Evolutionary conservation across 2,888 invertebrate genomes (phyloP), one percentile per base, ranked within the genome.

Genomic region (Xanthorhoe designata): DNA sequence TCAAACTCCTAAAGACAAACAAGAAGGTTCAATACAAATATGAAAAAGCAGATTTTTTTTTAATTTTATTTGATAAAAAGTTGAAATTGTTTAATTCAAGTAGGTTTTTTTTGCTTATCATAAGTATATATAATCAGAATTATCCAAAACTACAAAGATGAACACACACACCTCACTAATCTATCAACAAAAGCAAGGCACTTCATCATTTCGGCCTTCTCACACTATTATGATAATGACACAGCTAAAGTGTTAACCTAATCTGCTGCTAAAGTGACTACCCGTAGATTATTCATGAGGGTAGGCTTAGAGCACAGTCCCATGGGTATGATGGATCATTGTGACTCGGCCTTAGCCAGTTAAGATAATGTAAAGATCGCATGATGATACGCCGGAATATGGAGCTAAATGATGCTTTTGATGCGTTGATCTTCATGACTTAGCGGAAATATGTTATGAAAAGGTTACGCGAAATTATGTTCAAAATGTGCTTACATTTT

Each of bases 271-370:
- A 75, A 77, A 78, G 77, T 73, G 75, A 64, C 64, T 61, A 64
- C 54, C 60, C 53, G 54, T 70, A 76, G 72, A 79, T 80, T 83
- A 85, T 84, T 85, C 84, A 84, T 79, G 78, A 80, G 77, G 75
- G 76, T 72, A 70, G 69, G 71, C 70, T 72, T 73, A 62, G 70
- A 66, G 59, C 56, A 60, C 64, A 70, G 60, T 68, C 70, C 62
- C 72, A 58, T 57, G 77, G 77, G 77, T 74, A 80, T 83, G 84
- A 85, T 86, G 81, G 82, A 85, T 86, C 81, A 79, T 81, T 76
- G 74, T 78, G 72, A 68, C 74, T 70, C 66, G 70, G 77, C 72
- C 75, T 71, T 64, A 65, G 74, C 73, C 73, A 75, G 75, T 77
- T 80, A 75, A 76, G 80, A 80, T 82, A 80, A 75, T 77, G 75